phyloP scores from a whole-genome alignment of 2,113 vertebrate species.

The Entomyzon cyanotis region DNA sequence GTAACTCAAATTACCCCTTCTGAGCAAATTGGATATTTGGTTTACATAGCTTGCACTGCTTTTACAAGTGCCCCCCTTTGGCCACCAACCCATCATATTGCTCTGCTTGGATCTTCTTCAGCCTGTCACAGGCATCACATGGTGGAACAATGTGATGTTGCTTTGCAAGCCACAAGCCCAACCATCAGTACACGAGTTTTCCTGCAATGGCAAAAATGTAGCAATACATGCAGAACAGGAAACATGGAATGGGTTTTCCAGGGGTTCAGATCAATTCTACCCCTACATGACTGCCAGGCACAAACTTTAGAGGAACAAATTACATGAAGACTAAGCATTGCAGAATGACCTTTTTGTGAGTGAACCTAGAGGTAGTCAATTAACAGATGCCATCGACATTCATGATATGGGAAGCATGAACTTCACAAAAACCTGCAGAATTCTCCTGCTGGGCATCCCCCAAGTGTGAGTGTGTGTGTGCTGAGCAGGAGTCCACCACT shows the following conservation, averaged over 20 bases:
- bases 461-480: too few species aligned
- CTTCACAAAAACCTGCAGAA: background rate
- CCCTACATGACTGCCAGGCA: background rate
- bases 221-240: accelerated
- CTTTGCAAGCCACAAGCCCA: background rate
- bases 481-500: background rate
- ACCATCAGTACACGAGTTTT: background rate
- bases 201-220: background rate
- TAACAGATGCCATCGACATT: accelerated
- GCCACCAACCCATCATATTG: constrained; percentile 1
- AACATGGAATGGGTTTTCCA: background rate
- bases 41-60: constrained; percentile 4
- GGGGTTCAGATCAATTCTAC: background rate
- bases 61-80: background rate
- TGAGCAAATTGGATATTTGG: constrained; percentile 60
- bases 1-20: constrained; percentile 66
- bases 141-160: background rate
- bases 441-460: background rate
- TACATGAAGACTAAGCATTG: background rate
- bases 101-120: background rate
- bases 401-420: background rate
- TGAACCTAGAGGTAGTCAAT: accelerated
- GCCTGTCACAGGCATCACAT: background rate
- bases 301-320: background rate
- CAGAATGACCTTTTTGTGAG: background rate